A percentile compares a stretch with the other conserved stretches of the same genome.
These are phyloP conservation scores for Salmo trutta DNA, from an alignment of 2,797 vertebrate genomes.

Conservation along the genomic window DNA sequence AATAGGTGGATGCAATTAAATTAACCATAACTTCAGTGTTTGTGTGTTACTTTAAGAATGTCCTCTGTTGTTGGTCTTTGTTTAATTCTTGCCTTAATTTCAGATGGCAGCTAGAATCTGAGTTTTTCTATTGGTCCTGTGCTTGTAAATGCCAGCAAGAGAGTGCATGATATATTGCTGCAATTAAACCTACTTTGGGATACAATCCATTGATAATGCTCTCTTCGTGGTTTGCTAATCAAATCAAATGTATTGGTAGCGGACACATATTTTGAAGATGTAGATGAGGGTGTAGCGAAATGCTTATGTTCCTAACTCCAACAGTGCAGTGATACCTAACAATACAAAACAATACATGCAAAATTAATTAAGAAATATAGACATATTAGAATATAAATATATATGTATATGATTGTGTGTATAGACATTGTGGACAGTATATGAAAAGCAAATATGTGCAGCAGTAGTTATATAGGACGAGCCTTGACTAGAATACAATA, in stretches of 20 bases:
- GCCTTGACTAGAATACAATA: too few species aligned
- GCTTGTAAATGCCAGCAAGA: conserved; percentile 23
- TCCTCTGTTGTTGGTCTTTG: conserved; percentile 30
- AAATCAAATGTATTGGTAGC: background rate
- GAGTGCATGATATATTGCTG: conserved; percentile 9
- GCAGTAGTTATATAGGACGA: too few species aligned
- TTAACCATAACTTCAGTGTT: conserved; percentile 43
- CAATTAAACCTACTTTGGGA: background rate
- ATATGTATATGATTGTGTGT: too few species aligned
- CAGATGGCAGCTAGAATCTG: conserved; percentile 16
- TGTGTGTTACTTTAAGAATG: conserved; percentile 40
- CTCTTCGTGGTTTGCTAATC: background rate
- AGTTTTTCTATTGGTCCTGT: conserved; percentile 15
- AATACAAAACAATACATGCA: too few species aligned
- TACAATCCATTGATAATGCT: background rate
- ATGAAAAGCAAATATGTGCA: too few species aligned
- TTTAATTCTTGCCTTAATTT: conserved; percentile 37
- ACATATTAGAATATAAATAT: too few species aligned
- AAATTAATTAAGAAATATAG: too few species aligned
- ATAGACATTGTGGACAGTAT: too few species aligned
- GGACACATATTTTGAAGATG: too few species aligned
- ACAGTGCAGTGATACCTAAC: too few species aligned
- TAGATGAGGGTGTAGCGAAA: too few species aligned
- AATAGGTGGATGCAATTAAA: conserved; percentile 53
- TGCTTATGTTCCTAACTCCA: too few species aligned